A percentile compares a stretch with the other conserved stretches of the same genome.
phyloP scores from a whole-genome alignment of 2,888 invertebrate species.

The Coleophora deauratella region DNA sequence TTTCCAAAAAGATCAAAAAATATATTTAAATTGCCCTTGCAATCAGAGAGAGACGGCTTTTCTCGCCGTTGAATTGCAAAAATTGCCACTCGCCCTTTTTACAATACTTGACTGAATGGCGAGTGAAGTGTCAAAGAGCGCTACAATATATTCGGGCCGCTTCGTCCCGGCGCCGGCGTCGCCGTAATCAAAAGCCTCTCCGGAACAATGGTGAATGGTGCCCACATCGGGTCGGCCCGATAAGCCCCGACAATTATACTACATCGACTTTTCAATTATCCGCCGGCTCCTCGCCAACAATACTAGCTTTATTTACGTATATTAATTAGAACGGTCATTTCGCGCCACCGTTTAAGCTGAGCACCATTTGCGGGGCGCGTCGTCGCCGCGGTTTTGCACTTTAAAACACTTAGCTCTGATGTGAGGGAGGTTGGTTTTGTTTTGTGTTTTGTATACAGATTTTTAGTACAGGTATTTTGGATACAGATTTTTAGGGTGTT shows the following conservation, averaged over 20 bases:
- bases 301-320: constrained; percentile 69
- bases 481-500: too few relatives aligned
- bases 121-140: constrained; percentile 68
- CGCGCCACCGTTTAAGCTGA: constrained; percentile 48
- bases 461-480: too few relatives aligned
- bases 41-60: too few relatives aligned
- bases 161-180: constrained; percentile 52
- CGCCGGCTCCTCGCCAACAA: constrained; percentile 64
- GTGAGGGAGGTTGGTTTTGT: too few relatives aligned
- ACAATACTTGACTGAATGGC: constrained; percentile 57
- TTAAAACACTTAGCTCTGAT: neutral
- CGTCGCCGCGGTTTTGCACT: neutral
- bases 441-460: too few relatives aligned
- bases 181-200: constrained; percentile 71
- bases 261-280: constrained; percentile 75
- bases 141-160: constrained; percentile 63
- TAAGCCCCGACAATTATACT: constrained; percentile 73
- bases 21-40: too few relatives aligned
- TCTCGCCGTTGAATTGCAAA: constrained; percentile 3
- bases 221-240: constrained; percentile 69
- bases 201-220: constrained; percentile 69
- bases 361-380: constrained; percentile 2
- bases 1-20: too few relatives aligned
- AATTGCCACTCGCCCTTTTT: constrained; percentile 28
- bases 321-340: constrained; percentile 63